Evolutionary conservation across 2,888 invertebrate genomes (phyloP).

Genomic region (Platynereis dumerilii): DNA sequence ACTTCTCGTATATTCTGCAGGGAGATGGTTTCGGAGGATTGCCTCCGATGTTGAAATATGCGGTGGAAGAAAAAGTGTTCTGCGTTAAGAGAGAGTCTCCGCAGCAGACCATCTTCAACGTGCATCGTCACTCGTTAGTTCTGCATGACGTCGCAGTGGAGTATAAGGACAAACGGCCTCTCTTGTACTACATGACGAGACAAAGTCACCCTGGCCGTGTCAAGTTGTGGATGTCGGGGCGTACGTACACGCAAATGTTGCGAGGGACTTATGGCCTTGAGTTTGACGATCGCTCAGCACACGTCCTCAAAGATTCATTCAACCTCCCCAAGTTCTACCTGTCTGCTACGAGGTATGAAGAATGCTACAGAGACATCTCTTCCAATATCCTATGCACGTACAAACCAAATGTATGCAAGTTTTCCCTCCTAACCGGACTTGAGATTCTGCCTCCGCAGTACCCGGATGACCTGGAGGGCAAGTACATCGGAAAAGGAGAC

Average conservation of each 20-base stretch:
- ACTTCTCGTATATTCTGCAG: neutral
- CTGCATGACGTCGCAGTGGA: neutral
- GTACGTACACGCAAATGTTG: constrained; percentile 1
- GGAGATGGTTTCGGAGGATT: neutral
- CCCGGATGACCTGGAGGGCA: neutral
- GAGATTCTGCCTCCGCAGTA: neutral
- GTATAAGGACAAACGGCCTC: neutral
- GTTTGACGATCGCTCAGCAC: neutral
- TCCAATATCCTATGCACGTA: neutral
- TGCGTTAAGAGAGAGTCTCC: neutral
- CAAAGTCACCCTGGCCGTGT: neutral
- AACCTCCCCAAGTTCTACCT: neutral
- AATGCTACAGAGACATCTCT: neutral
- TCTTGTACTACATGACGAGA: neutral
- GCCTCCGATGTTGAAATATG: neutral
- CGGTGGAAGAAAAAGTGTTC: neutral
- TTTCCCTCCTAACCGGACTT: no score
- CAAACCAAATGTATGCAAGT: neutral
- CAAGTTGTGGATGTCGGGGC: constrained; percentile 2
- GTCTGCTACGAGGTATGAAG: neutral
- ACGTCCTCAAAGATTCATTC: neutral
- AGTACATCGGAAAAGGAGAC: neutral
- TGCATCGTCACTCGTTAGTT: neutral
- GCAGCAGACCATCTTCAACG: neutral
- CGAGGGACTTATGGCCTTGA: neutral